A percentile compares a stretch with the other conserved stretches of the same genome.
Evolutionary conservation across 1,140 invertebrate species (phyloP).

Genomic region (Aphelinus certus): DNA sequence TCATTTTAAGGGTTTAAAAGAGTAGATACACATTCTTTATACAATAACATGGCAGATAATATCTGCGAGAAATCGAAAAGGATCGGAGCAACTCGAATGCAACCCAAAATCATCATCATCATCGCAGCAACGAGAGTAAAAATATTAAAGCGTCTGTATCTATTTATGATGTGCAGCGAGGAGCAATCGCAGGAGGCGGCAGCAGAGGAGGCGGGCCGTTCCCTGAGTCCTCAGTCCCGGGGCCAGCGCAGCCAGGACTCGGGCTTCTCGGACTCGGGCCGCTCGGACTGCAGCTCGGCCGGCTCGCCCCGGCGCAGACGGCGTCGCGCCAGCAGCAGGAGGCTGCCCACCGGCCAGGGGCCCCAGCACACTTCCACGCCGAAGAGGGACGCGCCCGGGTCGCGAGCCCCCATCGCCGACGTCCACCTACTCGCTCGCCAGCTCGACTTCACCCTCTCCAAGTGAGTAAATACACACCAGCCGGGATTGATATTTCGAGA

Average conservation of each 20-base stretch:
- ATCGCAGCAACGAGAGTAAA: too few relatives aligned
- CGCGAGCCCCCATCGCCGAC: too few relatives aligned
- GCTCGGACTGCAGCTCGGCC: constrained; percentile 42
- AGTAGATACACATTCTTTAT: too few relatives aligned
- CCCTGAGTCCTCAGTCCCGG: constrained; percentile 51
- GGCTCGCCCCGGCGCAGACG: constrained; percentile 36
- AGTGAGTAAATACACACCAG: constrained; percentile 10
- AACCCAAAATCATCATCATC: too few relatives aligned
- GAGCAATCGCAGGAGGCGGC: too few relatives aligned
- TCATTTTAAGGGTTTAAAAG: too few relatives aligned
- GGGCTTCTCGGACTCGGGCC: constrained; percentile 66
- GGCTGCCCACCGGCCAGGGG: constrained; percentile 19
- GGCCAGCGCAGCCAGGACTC: constrained; percentile 66
- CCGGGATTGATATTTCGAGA: not conserved
- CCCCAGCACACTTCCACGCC: constrained; percentile 58
- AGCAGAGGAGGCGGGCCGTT: constrained; percentile 31
- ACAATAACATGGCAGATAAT: too few relatives aligned
- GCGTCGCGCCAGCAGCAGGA: constrained; percentile 28
- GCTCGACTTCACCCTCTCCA: not conserved
- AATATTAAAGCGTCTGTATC: too few relatives aligned
- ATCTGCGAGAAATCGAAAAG: too few relatives aligned
- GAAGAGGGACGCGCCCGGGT: constrained; percentile 40
- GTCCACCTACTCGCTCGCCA: not conserved
- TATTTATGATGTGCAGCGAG: too few relatives aligned
- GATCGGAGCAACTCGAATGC: too few relatives aligned